phyloP scores from a whole-genome alignment of 2,113 vertebrate genomes.

The Rhabdornis inornatus region DNA sequence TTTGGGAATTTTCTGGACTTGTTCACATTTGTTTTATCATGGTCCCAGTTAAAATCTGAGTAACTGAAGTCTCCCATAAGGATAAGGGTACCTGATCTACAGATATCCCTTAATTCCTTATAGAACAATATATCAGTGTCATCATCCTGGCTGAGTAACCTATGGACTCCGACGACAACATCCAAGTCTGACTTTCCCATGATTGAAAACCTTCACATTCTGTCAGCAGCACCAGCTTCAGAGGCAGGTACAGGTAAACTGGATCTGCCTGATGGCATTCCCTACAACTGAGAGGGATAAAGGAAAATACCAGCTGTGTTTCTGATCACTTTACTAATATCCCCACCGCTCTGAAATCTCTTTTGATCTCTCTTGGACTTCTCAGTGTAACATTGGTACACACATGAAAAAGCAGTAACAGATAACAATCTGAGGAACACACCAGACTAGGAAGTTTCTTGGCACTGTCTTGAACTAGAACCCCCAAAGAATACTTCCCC shows the following conservation, averaged over 20 bases:
- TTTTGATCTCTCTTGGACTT: neutral
- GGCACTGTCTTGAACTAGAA: neutral
- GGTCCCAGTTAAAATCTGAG: neutral
- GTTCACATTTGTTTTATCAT: neutral
- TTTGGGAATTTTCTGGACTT: neutral
- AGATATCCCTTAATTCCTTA: neutral
- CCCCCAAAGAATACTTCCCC: neutral
- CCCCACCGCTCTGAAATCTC: neutral
- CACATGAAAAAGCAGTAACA: neutral
- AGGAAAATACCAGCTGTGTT: neutral
- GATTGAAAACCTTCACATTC: rapidly evolving
- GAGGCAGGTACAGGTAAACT: neutral
- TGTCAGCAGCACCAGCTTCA: neutral
- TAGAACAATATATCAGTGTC: rapidly evolving
- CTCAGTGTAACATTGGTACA: neutral
- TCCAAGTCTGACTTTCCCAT: neutral
- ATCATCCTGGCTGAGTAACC: neutral
- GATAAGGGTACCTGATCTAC: neutral
- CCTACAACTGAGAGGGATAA: neutral
- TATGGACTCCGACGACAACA: neutral
- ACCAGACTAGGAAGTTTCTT: neutral
- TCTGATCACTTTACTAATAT: neutral
- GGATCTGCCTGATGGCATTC: neutral
- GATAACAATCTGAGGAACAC: neutral
- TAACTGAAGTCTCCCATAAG: neutral